Percentiles rank a stretch among this genome's conserved stretches.
Evolutionary conservation across 2,797 vertebrate species (phyloP).

Genomic region (Poecilia gillii): DNA sequence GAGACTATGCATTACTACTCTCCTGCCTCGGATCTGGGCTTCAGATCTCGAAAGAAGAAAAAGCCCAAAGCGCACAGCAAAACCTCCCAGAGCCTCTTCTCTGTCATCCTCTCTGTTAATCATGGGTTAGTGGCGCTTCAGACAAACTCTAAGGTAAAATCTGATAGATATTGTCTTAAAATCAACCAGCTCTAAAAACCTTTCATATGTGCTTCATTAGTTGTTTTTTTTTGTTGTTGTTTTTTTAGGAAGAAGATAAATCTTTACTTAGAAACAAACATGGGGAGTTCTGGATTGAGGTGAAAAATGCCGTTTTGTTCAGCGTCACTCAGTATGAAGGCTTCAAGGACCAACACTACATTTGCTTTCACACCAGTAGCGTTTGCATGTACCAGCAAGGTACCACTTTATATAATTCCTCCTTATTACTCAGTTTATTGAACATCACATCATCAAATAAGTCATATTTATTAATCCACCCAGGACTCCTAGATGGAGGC

Average conservation of each 20-base stretch:
- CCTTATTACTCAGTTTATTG: not conserved
- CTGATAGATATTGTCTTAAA: not conserved
- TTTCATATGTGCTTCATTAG: constrained; percentile 6
- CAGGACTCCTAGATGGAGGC: constrained; percentile 88
- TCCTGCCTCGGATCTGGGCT: constrained; percentile 84
- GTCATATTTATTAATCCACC: constrained; percentile 8
- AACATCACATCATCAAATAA: not conserved
- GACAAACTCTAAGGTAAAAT: constrained; percentile 89
- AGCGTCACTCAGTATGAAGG: constrained; percentile 94
- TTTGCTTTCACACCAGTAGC: constrained; percentile 92
- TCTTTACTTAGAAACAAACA: constrained; percentile 86
- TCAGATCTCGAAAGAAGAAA: constrained; percentile 90
- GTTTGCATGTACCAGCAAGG: constrained; percentile 95
- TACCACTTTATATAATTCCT: constrained; percentile 59
- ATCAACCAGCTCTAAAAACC: not conserved
- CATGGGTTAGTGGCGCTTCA: constrained; percentile 90
- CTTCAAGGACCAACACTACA: constrained; percentile 93
- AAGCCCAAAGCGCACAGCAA: constrained; percentile 89
- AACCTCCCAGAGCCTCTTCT: constrained; percentile 93
- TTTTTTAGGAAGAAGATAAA: constrained; percentile 85
- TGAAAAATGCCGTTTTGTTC: constrained; percentile 89
- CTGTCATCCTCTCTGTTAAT: constrained; percentile 89
- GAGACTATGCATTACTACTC: constrained; percentile 90
- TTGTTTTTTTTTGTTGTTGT: not conserved
- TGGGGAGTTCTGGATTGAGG: constrained; percentile 95